Percentiles rank a stretch among this genome's conserved stretches.
Evolutionary conservation across 2,797 vertebrate genomes (phyloP).

Genomic region (Acipenser ruthenus): DNA sequence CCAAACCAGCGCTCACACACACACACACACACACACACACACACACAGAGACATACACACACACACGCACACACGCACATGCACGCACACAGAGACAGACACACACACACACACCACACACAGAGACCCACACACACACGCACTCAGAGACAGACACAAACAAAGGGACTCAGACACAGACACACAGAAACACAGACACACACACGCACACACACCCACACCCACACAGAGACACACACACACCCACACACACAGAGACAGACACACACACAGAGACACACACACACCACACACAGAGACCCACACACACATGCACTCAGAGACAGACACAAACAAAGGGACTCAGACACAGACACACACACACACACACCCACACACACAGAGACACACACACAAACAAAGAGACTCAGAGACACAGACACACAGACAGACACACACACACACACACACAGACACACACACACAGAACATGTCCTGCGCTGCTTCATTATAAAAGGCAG

Average conservation of each 20-base stretch:
- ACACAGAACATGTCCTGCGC: background rate
- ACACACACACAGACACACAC: background rate
- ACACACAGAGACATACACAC: conserved; percentile 31
- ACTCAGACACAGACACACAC: no score
- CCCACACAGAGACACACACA: no score
- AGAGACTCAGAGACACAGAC: background rate
- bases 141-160: no score
- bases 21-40: conserved; percentile 45
- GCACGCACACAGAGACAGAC: conserved; percentile 35
- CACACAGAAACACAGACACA: no score
- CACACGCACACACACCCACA: no score
- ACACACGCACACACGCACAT: no score
- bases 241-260: conserved; percentile 50
- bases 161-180: no score
- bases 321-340: no score
- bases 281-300: background rate
- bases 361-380: no score
- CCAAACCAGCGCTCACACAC: conserved; percentile 44
- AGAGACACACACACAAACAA: no score
- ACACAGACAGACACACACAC: background rate
- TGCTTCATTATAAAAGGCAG: no score
- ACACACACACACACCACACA: conserved; percentile 37
- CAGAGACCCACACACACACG: no score
- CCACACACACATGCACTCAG: background rate
- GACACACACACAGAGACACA: conserved; percentile 29